Base-by-base conservation (phyloP, 30 jellyfish, hydroid and myxozoan species). In the Hydra vulgaris region DNA sequence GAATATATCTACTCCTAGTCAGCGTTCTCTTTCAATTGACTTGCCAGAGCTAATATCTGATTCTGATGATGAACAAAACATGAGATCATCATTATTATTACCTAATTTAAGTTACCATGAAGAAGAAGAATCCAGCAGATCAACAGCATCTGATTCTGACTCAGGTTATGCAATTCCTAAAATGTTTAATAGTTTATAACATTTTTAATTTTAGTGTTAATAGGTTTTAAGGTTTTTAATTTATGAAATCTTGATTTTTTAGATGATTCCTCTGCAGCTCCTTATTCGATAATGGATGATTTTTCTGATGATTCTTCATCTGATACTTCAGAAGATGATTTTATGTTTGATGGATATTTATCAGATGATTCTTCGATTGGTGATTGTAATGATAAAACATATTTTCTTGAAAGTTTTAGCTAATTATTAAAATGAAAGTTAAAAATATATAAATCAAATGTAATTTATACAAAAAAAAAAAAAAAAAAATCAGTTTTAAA, bases 271-370 rank as follows among this genome's bases (percentile, higher is more conserved):
- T 40, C 61, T 40, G 61, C 61, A 40, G 61, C 61, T 40, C 61
- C 61, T 12, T 40, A 40, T 12, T 40, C 61, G 8, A 5, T 40
- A 12, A 40, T 40, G 61, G 61, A 40, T 3, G 12, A 40, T 12
- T 40, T 40, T 75, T 25, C 67, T 17, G 74, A 25, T 25, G 83
- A 26, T 5, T 54, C 23, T 21, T 27, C 83, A 75, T 25, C 83
- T 15, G 85, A 78, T 56, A 78, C 85, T 21, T 78, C 85, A 53
- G 85, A 78, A 21, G 82, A 74, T 74, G 82, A 74, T 24, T 71
- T 23, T 20, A 12, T 71, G 79, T 75, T 75, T 17, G 66, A 75
- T 54, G 83, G 56, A 12, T 25, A 70, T 75, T 26, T 75, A 5
- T 75, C 83, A 20, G 83, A 75, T 25, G 83, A 75, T 75, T 75